Evolutionary conservation across 2,888 invertebrate species (phyloP).

Genomic region (Lottia scabra): DNA sequence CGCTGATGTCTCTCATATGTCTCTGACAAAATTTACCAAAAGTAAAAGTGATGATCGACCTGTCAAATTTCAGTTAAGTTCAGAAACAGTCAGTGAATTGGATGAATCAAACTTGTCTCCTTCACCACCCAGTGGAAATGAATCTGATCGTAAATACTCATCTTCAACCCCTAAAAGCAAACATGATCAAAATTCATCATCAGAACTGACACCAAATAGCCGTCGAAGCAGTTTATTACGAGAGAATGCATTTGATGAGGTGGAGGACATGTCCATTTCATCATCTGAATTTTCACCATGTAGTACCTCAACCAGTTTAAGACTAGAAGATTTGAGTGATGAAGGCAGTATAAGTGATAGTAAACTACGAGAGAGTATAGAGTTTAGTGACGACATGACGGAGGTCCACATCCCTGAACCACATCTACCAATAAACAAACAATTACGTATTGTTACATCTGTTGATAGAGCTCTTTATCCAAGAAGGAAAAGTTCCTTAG

Average conservation of each 20-base stretch:
- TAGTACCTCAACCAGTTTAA: slow-evolving; percentile 42
- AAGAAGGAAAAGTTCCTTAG: slow-evolving; percentile 41
- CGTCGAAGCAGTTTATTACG: slow-evolving; percentile 12
- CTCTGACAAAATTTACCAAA: not conserved
- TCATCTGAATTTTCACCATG: slow-evolving; percentile 52
- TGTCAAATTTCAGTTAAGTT: not conserved
- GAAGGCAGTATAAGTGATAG: slow-evolving; percentile 45
- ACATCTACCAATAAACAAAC: slow-evolving; percentile 53
- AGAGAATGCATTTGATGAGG: slow-evolving; percentile 40
- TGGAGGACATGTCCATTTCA: slow-evolving; percentile 45
- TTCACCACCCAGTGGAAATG: not conserved
- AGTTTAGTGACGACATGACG: slow-evolving; percentile 46
- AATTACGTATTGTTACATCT: slow-evolving; percentile 58
- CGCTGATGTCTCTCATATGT: not conserved
- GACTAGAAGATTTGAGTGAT: slow-evolving; percentile 55
- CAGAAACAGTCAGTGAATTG: not conserved
- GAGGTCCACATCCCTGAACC: slow-evolving; percentile 42
- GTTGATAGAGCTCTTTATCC: slow-evolving; percentile 44
- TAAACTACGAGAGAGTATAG: slow-evolving; percentile 41
- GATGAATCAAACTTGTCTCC: slow-evolving; percentile 2
- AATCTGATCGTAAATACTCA: slow-evolving; percentile 10
- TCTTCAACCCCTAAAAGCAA: slow-evolving; percentile 3
- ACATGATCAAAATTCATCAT: slow-evolving; percentile 9
- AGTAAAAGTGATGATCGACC: not conserved
- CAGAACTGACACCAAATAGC: not conserved